These are phyloP conservation scores for Copsychus sechellarum DNA, from an alignment of 2,113 vertebrate genomes.

Conservation along the genomic window DNA sequence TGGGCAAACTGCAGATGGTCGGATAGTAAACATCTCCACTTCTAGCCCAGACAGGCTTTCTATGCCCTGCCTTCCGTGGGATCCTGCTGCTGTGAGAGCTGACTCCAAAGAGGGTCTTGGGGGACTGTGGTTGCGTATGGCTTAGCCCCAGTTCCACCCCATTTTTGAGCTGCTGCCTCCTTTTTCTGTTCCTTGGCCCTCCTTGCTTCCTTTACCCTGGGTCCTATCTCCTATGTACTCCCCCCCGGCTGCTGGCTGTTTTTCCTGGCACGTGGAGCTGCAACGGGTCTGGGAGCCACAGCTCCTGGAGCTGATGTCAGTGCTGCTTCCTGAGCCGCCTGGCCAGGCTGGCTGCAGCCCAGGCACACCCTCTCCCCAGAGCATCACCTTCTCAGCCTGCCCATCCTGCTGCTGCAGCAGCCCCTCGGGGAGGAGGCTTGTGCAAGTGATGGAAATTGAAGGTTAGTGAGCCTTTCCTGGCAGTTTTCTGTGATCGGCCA, in stretches of 20 bases:
- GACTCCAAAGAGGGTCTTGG: accelerated
- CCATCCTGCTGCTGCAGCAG: not conserved
- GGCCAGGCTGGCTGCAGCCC: not conserved
- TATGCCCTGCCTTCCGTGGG: accelerated
- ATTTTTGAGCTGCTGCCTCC: not conserved
- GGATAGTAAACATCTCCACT: not conserved
- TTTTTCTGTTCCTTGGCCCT: not conserved
- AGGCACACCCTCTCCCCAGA: not conserved
- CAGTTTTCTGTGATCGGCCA: accelerated
- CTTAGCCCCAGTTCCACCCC: not conserved
- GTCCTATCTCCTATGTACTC: not conserved
- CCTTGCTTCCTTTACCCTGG: not conserved
- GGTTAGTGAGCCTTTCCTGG: not conserved
- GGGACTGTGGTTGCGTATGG: accelerated
- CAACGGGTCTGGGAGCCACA: not conserved
- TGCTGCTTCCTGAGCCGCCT: not conserved
- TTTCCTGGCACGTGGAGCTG: not conserved
- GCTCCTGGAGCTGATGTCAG: slow-evolving; percentile 9
- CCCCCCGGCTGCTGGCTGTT: not conserved
- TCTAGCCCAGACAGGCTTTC: not conserved
- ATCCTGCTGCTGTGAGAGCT: not conserved
- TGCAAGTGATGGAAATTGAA: not conserved
- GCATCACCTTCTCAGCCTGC: not conserved
- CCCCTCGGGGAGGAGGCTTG: not conserved
- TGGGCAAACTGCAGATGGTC: slow-evolving; percentile 5